Evolutionary conservation across 2,113 vertebrate species (phyloP), one percentile per base, ranked within the genome.

Genomic region (Podocnemis expansa): DNA sequence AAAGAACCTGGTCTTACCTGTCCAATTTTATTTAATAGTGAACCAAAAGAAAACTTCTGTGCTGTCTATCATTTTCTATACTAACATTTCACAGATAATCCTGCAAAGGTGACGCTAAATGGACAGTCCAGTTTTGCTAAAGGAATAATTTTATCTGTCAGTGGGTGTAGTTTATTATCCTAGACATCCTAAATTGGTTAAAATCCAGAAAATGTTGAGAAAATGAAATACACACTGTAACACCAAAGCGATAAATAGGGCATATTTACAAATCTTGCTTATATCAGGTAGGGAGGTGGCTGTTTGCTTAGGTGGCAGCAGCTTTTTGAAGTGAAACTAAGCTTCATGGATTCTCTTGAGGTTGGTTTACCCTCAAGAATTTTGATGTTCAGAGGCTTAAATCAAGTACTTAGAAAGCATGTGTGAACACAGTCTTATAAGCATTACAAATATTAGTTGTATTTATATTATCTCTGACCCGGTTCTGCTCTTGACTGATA

Each of bases 381-480:
- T 22, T 22, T 70, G n/a, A 38, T 70, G n/a, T n/a, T 70, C 63
- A 38, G 19, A 38, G 63, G 17, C 8, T 70, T 70, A 70, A 70
- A 70, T 67, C 16, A n/a, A 67, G 60, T n/a, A n/a, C 34, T n/a
- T 67, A 38, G 34, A 38, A 70, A 70, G 19, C 31, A 34, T 38
- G n/a, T 8, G 34, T 38, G n/a, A 21, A 11, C n/a, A 70, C 8
- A 70, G n/a, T 34, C 19, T 70, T 70, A 70, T 1, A 89, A 85
- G 60, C 38, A 0, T 0, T 80, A 4, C 49, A 34, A 89, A 38
- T 87, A 17, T 7, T 58, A 19, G 14, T 70, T 22, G 1, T 2
- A 88, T 86, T 67, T 52, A 2, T 22, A 17, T 76, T 85, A 38
- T 70, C n/a, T 38, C 84, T 87, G 27, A 83, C 10, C n/a, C 80